Evolutionary conservation across 2,797 vertebrate species (phyloP).

Genomic region (Labeo calbasu): DNA sequence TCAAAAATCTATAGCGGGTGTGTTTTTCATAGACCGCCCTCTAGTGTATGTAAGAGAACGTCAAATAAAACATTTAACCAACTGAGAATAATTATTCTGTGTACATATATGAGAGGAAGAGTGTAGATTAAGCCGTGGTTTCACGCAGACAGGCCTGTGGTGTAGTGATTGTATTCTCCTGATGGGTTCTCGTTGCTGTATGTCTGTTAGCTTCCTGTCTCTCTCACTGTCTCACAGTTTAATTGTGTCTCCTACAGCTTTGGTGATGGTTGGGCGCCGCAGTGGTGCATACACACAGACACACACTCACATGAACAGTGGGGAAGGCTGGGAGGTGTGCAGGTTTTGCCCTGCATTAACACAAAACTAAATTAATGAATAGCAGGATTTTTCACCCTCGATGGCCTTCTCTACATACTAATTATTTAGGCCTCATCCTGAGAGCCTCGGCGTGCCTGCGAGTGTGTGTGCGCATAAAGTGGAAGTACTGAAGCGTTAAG

Average conservation of each 20-base stretch:
- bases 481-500: constrained; percentile 56
- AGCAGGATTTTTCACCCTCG: constrained; percentile 51
- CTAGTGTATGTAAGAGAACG: not conserved
- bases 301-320: constrained; percentile 26
- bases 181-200: constrained; percentile 37
- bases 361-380: constrained; percentile 63
- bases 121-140: constrained; percentile 4
- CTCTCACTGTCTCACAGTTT: constrained; percentile 6
- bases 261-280: constrained; percentile 9
- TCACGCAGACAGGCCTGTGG: constrained; percentile 31
- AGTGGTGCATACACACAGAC: constrained; percentile 18
- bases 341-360: constrained; percentile 55
- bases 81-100: constrained; percentile 19
- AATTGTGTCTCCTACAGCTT: constrained; percentile 40
- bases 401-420: constrained; percentile 64
- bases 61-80: not conserved
- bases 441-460: constrained; percentile 31
- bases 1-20: not conserved
- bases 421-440: constrained; percentile 58
- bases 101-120: constrained; percentile 26
- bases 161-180: constrained; percentile 37
- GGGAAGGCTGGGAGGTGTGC: constrained; percentile 32
- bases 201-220: constrained; percentile 41
- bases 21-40: not conserved
- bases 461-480: not conserved